A percentile compares a stretch with the other conserved stretches of the same genome.
These are phyloP conservation scores for Ophion obscuratus DNA, from an alignment of 2,888 invertebrate genomes.

Conservation along the genomic window DNA sequence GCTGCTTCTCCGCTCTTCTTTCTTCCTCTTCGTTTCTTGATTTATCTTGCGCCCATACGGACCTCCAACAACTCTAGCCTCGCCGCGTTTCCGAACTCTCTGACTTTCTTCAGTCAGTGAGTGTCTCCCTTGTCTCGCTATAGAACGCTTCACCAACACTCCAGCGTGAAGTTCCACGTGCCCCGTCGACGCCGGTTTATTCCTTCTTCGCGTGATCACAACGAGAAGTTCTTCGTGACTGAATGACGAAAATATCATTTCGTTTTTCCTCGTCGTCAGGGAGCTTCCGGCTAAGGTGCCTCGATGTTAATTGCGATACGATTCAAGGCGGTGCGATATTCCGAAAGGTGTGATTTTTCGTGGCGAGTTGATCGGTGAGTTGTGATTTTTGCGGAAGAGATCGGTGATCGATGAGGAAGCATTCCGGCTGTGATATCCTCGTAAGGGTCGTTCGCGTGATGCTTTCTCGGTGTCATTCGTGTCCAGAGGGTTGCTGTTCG, in stretches of 20 bases:
- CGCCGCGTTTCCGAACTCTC: constrained; percentile 36
- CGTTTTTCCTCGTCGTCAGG: no score
- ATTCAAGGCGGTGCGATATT: no score
- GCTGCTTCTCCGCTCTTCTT: constrained; percentile 43
- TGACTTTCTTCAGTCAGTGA: constrained; percentile 43
- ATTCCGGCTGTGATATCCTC: background rate
- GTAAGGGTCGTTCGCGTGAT: background rate
- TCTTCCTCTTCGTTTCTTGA: constrained; percentile 68
- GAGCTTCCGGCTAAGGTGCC: background rate
- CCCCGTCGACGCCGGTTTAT: constrained; percentile 15
- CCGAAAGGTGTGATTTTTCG: no score
- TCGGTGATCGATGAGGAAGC: background rate
- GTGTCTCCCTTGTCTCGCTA: constrained; percentile 35
- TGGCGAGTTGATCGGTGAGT: background rate
- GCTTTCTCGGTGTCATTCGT: background rate
- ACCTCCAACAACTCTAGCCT: constrained; percentile 50
- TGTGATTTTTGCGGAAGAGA: background rate
- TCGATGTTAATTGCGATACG: background rate
- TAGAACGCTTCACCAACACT: constrained; percentile 5
- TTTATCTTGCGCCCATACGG: constrained; percentile 63
- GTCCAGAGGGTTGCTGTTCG: background rate
- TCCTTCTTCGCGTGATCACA: background rate
- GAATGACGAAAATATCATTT: no score
- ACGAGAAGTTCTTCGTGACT: no score
- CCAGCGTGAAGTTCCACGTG: constrained; percentile 32